These are phyloP conservation scores for Heptranchias perlo DNA, from an alignment of 2,113 vertebrate species.

Conservation along the genomic window DNA sequence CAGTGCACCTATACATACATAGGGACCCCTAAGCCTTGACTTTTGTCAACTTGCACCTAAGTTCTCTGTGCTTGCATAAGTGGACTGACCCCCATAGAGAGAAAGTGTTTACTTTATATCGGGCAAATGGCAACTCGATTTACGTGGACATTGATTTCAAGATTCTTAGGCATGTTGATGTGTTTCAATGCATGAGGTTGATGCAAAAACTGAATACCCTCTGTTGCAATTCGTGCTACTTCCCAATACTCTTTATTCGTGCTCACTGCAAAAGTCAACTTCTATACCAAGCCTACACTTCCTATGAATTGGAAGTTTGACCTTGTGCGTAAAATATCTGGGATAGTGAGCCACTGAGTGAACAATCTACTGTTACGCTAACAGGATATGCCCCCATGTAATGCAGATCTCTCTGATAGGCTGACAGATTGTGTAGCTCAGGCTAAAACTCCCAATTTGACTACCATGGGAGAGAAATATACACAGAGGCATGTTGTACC, in stretches of 20 bases:
- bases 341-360: background rate
- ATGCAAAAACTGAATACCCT: background rate
- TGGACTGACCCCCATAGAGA: background rate
- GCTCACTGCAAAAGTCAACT: background rate
- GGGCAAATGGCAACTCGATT: background rate
- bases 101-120: background rate
- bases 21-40: background rate
- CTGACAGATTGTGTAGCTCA: background rate
- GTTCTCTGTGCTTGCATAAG: background rate
- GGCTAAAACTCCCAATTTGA: background rate
- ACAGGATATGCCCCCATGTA: background rate
- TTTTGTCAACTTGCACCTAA: background rate
- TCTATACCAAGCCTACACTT: background rate
- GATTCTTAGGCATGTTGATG: background rate
- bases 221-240: background rate
- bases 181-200: background rate
- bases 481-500: background rate
- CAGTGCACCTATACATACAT: background rate
- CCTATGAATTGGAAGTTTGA: background rate
- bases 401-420: background rate
- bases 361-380: background rate
- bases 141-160: background rate
- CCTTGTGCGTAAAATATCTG: background rate
- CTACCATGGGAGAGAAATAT: background rate
- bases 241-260: background rate